Evolutionary conservation across 2,888 invertebrate species (phyloP), one percentile per base, ranked within the genome.

Genomic region (Eurois occulta): DNA sequence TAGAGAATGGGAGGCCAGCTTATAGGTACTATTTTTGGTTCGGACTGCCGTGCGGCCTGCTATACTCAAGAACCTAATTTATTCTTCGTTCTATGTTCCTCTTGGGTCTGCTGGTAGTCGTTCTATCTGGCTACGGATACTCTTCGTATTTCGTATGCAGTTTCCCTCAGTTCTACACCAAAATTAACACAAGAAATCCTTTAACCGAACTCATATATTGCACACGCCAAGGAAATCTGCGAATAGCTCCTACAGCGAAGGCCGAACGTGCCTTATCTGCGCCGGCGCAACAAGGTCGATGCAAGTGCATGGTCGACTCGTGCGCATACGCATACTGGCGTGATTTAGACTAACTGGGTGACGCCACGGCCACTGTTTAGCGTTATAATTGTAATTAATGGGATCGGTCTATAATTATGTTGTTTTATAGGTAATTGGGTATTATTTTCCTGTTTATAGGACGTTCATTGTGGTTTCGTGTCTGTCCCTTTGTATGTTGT

Each of bases 251-350:
- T 35, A 41, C 65, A 41, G 65, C 52, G 80, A 88, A 86, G 88
- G 89, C 74, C 89, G 71, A 65, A 62, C 88, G 86, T 87, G 87
- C 83, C 87, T 91, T 90, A 91, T 90, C 91, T 84, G 71, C 48
- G 52, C 65, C 48, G 58, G 64, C 64, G 75, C 84, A 70, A 64
- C 86, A 91, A 91, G 91, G 91, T 87, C 91, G 81, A 16, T 86
- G 87, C 90, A 90, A 90, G 90, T 88, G 90, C 89, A 90, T 77
- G 84, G 85, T 52, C 88, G 48, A 32, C 74, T 69, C 67, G 68
- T 62, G 83, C 72, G 7, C 65, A n/a, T 41, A 65, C 72, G 7
- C 65, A n/a, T 41, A 65, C 65, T 41, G 65, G n/a, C 46, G 28
- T 62, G 48, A 62, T 75, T 64, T 77, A 74, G 38, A 67, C 60